Evolutionary conservation across 2,888 invertebrate species (phyloP).

Genomic region (Amblyjoppa fuscipennis): DNA sequence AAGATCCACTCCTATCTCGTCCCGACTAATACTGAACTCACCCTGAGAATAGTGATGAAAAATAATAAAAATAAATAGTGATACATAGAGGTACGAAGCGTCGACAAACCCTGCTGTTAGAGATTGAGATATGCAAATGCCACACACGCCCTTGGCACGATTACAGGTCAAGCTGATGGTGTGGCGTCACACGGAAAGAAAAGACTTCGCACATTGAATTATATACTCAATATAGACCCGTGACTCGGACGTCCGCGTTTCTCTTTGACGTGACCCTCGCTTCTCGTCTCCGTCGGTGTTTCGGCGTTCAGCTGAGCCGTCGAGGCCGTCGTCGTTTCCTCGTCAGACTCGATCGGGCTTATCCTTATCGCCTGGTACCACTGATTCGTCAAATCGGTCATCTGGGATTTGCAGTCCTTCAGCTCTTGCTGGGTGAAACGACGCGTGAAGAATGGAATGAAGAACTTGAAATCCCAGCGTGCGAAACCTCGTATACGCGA

Average conservation of each 20-base stretch:
- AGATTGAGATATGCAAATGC: constrained; percentile 31
- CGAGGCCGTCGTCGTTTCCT: constrained; percentile 86
- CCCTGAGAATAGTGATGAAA: constrained; percentile 35
- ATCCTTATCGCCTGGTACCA: constrained; percentile 98
- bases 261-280: constrained; percentile 73
- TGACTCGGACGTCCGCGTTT: constrained; percentile 79
- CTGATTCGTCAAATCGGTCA: constrained; percentile 98
- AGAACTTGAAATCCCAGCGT: constrained; percentile 95
- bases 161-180: constrained; percentile 51
- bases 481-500: constrained; percentile 95
- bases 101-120: constrained; percentile 52
- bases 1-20: constrained; percentile 16
- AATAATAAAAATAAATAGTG: constrained; percentile 25
- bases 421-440: constrained; percentile 98
- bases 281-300: constrained; percentile 72
- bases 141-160: constrained; percentile 46
- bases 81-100: constrained; percentile 23
- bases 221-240: constrained; percentile 83
- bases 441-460: constrained; percentile 98
- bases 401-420: constrained; percentile 98
- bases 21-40: constrained; percentile 54
- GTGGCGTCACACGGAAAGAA: constrained; percentile 36
- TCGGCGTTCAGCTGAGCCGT: constrained; percentile 80
- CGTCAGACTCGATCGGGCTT: constrained; percentile 94
- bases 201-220: constrained; percentile 67